Evolutionary conservation across 1,140 invertebrate species (phyloP).

Genomic region (Campoletis sonorensis): DNA sequence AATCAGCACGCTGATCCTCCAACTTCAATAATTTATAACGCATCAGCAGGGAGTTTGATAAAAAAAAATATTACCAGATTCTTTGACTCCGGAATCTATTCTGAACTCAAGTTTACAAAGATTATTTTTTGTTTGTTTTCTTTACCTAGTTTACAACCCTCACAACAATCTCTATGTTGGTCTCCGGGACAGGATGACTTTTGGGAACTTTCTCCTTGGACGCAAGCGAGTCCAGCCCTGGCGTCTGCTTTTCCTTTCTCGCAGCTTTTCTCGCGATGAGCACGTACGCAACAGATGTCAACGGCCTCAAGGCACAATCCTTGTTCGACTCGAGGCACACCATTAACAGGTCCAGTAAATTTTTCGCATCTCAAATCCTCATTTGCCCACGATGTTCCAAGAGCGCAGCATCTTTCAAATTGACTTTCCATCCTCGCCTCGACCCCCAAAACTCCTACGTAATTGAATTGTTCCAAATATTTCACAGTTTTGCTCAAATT

Average conservation of each 20-base stretch:
- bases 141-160: constrained; percentile 77
- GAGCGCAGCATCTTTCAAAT: constrained; percentile 76
- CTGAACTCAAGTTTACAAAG: background rate
- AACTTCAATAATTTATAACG: too few relatives aligned
- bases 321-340: constrained; percentile 72
- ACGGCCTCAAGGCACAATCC: constrained; percentile 75
- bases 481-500: background rate
- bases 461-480: background rate
- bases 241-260: constrained; percentile 75
- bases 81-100: too few relatives aligned
- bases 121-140: constrained; percentile 1
- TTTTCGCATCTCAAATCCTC: constrained; percentile 74
- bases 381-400: constrained; percentile 75
- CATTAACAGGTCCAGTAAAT: constrained; percentile 74
- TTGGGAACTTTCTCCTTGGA: constrained; percentile 37
- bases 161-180: constrained; percentile 77
- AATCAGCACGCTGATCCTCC: too few relatives aligned
- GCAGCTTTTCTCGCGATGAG: constrained; percentile 71
- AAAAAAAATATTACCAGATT: too few relatives aligned
- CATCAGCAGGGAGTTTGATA: too few relatives aligned
- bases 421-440: constrained; percentile 67
- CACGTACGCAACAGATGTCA: constrained; percentile 76
- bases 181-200: constrained; percentile 61
- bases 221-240: constrained; percentile 71
- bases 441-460: constrained; percentile 45